Evolutionary conservation across 2,888 invertebrate genomes (phyloP), one percentile per base, ranked within the genome.

Genomic region (Zonitis immaculata): DNA sequence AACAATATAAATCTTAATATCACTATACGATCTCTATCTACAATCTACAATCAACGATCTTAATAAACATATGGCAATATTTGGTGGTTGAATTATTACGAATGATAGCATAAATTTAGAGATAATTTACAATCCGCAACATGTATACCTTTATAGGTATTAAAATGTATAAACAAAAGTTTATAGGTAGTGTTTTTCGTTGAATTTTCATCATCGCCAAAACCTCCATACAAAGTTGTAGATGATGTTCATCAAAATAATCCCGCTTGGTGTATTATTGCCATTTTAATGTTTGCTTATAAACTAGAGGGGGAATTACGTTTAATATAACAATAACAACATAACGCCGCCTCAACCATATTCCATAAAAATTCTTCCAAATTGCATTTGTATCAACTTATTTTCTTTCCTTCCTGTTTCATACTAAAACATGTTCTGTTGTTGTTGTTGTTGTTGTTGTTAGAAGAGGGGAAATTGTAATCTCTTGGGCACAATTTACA

Each of bases 261-360:
- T 61, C 62, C 62, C 54, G n/a, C n/a, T 60, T 58, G 64, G 62
- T 59, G 56, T 54, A 55, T 63, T 61, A 61, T 58, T 61, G 63
- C 54, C 52, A 53, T 61, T 63, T 63, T 58, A 62, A 58, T 62
- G 58, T 42, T 47, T 14, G 22, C 42, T 44, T 52, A 58, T 60
- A 57, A 62, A 60, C 47, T 43, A 52, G 28, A 28, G 30, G 20
- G 39, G 6, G 20, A 20, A 39, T 16, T 18, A 35, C 35, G 6
- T 48, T 50, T 52, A 52, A 50, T 22, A 28, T 26, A 46, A 49
- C 48, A 44, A 54, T 53, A 54, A 54, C 53, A 39, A 20, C 11
- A 20, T 4, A 39, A 11, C 39, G 8, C 35, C 14, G 3, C 5
- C 26, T 26, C 8, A 26, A 8, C 47, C 35, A 32, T 12, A 44